Base-by-base conservation (phyloP, 2,888 invertebrate genomes). In the Uropetala carovei region DNA sequence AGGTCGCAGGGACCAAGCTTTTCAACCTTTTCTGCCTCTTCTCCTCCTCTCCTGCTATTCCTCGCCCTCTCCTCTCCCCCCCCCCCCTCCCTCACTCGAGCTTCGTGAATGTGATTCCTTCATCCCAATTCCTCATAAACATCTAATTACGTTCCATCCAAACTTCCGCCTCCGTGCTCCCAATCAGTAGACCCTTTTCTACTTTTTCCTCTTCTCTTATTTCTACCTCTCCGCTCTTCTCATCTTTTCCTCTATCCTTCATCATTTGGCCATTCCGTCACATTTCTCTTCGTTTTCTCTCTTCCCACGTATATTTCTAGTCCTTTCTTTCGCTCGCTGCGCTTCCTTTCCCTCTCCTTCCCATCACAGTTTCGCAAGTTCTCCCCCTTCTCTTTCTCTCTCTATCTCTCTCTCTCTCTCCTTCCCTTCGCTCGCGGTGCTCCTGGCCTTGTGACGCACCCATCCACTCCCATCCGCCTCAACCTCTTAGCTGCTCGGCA, bases 401-500 rank as follows among this genome's bases (percentile, higher is more conserved):
- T 57, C n/a, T n/a, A 7, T 43, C 83, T 18, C 1, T 57, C 43
- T 68, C 43, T n/a, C 8, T n/a, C 11, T 89, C 13, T 43, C 64
- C 13, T 22, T n/a, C 64, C n/a, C 27, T 22, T 64, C 30, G 10
- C 43, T 89, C 18, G 27, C 30, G 89, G 60, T 59, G 9, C 64
- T 7, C 30, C 86, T 10, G 60, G 59, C 27, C 89, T 43, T 89
- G 16, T 68, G 89, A 27, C 86, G 86, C 30, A 27, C 60, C 86
- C 30, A 60, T 60, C 89, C 64, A 64, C 60, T 64, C 43, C 56
- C n/a, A n/a, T n/a, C n/a, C 56, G 14, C 56, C 27, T 10, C 56
- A 14, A 18, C 43, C 59, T 30, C 86, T 14, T 30, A 27, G 89
- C 89, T 89, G 64, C 89, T 58, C 60, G n/a, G 64, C 89, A 89